A percentile compares a stretch with the other conserved stretches of the same genome.
Evolutionary conservation across 2,797 vertebrate genomes (phyloP).

Genomic region (Micrastur ruficollis): DNA sequence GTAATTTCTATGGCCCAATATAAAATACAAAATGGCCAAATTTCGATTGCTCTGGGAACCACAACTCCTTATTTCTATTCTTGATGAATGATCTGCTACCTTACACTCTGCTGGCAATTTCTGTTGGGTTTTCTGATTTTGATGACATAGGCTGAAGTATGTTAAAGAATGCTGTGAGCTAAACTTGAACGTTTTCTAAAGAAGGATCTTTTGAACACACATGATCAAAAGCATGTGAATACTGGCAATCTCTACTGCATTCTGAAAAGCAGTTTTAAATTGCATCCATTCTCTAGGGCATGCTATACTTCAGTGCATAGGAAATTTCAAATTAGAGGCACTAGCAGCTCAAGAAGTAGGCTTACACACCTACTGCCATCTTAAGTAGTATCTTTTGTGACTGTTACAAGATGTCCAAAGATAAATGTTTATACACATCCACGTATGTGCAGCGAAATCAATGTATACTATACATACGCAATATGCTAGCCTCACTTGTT

Average conservation of each 20-base stretch:
- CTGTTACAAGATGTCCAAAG: not conserved
- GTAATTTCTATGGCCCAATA: not conserved
- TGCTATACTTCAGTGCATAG: not conserved
- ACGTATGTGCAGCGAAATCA: not conserved
- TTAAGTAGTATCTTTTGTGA: not conserved
- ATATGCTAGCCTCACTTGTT: not conserved
- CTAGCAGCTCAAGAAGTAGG: not conserved
- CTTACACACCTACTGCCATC: not conserved
- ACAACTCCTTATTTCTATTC: not conserved
- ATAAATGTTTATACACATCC: not conserved
- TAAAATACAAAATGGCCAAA: not conserved
- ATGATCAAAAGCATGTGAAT: not conserved
- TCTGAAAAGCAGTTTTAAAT: not conserved
- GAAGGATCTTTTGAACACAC: not conserved
- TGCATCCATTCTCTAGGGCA: not conserved
- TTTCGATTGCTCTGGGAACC: not conserved
- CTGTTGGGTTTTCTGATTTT: not conserved
- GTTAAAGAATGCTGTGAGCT: not conserved
- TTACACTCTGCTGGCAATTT: not conserved
- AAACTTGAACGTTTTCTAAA: not conserved
- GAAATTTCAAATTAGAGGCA: not conserved
- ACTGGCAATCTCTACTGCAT: not conserved
- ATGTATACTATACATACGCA: not conserved
- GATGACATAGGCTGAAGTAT: not conserved
- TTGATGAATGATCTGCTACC: not conserved